Conservation (phyloP, 1,140 invertebrate genomes). For the Helicoverpa zea region DNA sequence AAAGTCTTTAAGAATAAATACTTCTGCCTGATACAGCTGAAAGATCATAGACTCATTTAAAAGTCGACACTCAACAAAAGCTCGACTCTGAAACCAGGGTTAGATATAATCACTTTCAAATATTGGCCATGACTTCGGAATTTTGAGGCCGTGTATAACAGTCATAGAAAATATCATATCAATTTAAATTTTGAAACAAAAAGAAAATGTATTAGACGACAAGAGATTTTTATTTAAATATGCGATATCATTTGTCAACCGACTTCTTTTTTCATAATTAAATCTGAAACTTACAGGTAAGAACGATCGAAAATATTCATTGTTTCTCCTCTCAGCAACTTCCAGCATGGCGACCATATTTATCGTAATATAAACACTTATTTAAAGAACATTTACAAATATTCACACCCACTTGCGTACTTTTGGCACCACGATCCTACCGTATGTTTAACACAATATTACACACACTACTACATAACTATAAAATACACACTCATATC, state of each 20-base stretch:
- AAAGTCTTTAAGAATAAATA: no score
- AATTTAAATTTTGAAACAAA: no score
- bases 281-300: constrained; percentile 75
- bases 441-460: constrained; percentile 40
- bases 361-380: constrained; percentile 63
- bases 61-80: constrained; percentile 12
- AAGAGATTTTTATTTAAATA: no score
- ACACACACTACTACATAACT: constrained; percentile 25
- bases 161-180: no score
- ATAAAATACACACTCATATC: constrained; percentile 5
- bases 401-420: constrained; percentile 60
- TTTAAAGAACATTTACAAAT: constrained; percentile 66
- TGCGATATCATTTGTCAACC: no score
- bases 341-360: constrained; percentile 74
- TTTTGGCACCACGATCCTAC: constrained; percentile 34
- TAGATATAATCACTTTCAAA: constrained; percentile 15
- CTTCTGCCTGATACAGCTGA: neutral
- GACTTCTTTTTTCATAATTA: neutral
- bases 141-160: neutral
- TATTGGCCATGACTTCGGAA: neutral
- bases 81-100: constrained; percentile 4
- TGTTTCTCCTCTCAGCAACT: constrained; percentile 66
- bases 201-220: no score
- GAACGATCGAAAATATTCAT: constrained; percentile 79
- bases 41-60: neutral